phyloP scores from a whole-genome alignment of 1,140 invertebrate genomes.

The Trissolcus basalis region DNA sequence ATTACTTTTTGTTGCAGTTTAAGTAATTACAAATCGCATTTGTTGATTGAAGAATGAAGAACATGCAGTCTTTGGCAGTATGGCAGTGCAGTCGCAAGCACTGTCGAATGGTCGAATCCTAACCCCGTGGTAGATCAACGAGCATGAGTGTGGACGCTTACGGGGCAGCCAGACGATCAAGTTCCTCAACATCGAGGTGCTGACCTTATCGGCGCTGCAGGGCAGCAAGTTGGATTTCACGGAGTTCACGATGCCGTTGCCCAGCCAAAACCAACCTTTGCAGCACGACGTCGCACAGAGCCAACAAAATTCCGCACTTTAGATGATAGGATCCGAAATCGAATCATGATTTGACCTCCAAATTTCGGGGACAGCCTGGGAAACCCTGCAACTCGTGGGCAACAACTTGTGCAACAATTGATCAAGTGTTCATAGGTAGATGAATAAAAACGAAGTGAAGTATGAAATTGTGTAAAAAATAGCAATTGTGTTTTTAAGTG shows the following conservation, averaged over 20 bases:
- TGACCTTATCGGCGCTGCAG: slow-evolving; percentile 94
- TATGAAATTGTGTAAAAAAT: slow-evolving; percentile 11
- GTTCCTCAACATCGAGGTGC: slow-evolving; percentile 94
- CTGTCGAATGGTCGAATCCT: no score
- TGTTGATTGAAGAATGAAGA: no score
- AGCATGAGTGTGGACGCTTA: slow-evolving; percentile 90
- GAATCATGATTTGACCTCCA: slow-evolving; percentile 78
- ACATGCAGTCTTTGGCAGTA: no score
- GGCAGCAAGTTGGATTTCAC: slow-evolving; percentile 97
- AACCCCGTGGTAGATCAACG: neutral
- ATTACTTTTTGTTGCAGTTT: no score
- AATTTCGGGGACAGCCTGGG: slow-evolving; percentile 84
- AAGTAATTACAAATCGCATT: no score
- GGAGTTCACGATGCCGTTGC: slow-evolving; percentile 95
- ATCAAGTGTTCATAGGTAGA: no score
- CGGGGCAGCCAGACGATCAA: slow-evolving; percentile 94
- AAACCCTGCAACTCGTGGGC: slow-evolving; percentile 91
- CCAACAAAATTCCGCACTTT: slow-evolving; percentile 64
- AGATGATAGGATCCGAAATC: slow-evolving; percentile 81
- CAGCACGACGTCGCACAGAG: slow-evolving; percentile 81
- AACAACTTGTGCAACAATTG: no score
- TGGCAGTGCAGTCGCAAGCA: no score
- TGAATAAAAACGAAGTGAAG: no score
- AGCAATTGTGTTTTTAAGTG: slow-evolving; percentile 16
- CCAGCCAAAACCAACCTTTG: slow-evolving; percentile 90